These are phyloP conservation scores for Camponotus fellah DNA, from an alignment of 2,888 invertebrate species.

Conservation along the genomic window DNA sequence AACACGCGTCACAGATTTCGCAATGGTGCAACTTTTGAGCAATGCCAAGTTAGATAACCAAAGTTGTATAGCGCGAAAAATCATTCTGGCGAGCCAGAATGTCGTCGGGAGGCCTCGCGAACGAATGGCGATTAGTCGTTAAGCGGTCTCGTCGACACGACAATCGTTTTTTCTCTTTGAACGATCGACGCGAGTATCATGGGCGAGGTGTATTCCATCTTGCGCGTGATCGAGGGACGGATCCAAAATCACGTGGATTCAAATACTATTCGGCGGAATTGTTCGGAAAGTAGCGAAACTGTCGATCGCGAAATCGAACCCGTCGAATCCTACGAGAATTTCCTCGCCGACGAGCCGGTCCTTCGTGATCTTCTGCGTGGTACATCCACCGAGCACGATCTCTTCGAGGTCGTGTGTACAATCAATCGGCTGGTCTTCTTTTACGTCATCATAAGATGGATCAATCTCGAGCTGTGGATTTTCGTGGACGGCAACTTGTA, in stretches of 20 bases:
- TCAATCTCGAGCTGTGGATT: constrained; percentile 79
- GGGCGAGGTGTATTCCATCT: constrained; percentile 60
- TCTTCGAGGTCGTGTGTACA: constrained; percentile 75
- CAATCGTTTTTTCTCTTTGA: constrained; percentile 13
- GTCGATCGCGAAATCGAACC: constrained; percentile 19
- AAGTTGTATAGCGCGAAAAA: constrained; percentile 45
- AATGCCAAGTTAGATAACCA: constrained; percentile 75
- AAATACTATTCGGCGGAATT: constrained; percentile 33
- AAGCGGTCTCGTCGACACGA: constrained; percentile 55
- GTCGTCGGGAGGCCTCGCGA: constrained; percentile 18
- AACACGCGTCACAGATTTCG: constrained; percentile 56
- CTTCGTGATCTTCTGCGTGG: constrained; percentile 77
- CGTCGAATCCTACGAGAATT: constrained; percentile 40
- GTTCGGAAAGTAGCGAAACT: constrained; percentile 21
- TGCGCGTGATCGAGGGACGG: constrained; percentile 50
- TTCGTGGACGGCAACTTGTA: constrained; percentile 70
- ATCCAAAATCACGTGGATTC: not conserved
- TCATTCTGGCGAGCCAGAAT: constrained; percentile 46
- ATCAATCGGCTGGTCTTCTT: constrained; percentile 79
- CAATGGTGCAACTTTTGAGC: constrained; percentile 72
- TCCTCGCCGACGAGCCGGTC: constrained; percentile 72
- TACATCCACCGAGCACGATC: constrained; percentile 68
- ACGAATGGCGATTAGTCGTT: constrained; percentile 59
- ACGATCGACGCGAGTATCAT: constrained; percentile 44
- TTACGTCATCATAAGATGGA: constrained; percentile 78